phyloP scores from a whole-genome alignment of 2,113 vertebrate species.

The Copsychus sechellarum region DNA sequence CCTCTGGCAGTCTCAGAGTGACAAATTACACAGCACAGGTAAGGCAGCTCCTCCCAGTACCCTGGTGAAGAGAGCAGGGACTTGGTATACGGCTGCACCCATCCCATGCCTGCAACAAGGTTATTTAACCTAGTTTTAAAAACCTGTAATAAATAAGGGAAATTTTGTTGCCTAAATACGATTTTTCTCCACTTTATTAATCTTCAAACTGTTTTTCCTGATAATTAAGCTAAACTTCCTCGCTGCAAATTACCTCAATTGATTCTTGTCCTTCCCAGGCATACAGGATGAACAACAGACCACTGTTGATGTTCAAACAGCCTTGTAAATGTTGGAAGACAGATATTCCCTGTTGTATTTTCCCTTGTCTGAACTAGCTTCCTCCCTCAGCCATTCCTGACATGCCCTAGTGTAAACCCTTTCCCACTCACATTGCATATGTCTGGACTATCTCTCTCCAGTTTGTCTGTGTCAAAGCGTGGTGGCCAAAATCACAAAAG shows the following conservation, averaged over 20 bases:
- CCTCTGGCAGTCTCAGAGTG: not conserved
- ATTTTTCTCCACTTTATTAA: not conserved
- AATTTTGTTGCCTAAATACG: not conserved
- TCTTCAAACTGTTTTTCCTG: not conserved
- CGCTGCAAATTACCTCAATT: not conserved
- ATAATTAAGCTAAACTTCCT: not conserved
- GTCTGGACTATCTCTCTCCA: not conserved
- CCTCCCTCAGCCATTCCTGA: not conserved
- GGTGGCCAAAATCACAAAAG: not conserved
- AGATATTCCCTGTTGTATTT: not conserved
- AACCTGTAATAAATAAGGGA: not conserved
- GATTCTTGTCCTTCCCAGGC: not conserved
- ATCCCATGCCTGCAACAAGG: not conserved
- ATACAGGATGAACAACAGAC: not conserved
- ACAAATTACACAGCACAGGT: not conserved
- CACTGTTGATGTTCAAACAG: not conserved
- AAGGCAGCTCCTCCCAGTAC: not conserved
- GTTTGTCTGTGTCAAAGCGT: not conserved
- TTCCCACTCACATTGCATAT: not conserved
- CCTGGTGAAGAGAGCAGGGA: rapidly evolving
- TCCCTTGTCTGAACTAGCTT: not conserved
- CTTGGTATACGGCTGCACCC: not conserved
- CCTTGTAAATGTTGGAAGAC: not conserved
- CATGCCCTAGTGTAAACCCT: not conserved
- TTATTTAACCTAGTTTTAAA: not conserved